Evolutionary conservation across 2,888 invertebrate genomes (phyloP), one percentile per base, ranked within the genome.

Genomic region (Arctia plantaginis): DNA sequence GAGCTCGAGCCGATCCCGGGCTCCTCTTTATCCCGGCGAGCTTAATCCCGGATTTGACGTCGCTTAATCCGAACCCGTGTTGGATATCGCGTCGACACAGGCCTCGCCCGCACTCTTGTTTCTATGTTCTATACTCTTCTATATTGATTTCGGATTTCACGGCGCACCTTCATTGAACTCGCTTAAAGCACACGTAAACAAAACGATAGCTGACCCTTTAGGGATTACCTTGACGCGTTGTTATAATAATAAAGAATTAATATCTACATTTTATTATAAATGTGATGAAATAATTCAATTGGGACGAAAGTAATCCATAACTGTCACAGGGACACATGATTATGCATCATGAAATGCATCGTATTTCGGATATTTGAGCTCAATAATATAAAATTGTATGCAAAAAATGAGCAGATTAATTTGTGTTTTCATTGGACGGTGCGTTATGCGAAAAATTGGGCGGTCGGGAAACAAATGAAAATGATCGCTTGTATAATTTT

Each of bases 61-160:
- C 94, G 94, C 95, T 96, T 96, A 97, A 96, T 97, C 97, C 96
- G 95, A 90, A 96, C 96, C 96, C 96, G 96, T 96, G 96, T 96
- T 95, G 96, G 96, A 96, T 96, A 96, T 96, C 96, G 96, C 96
- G 96, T 94, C 95, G 94, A 93, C 95, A 95, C 95, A 95, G 93
- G 91, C 92, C 90, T 91, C 92, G 88, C 88, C 90, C 92, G 90
- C 90, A 90, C 93, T 91, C 90, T 88, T 89, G 91, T 90, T 87
- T 87, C 89, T 90, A 89, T 88, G 85, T 86, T 86, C 88, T 90
- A 89, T 88, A 86, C 86, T 86, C 86, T 83, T 81, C 84, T 92
- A 89, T 94, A 95, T 93, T 92, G 94, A 94, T 93, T 94, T 91
- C 86, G 89, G 89, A 91, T 92, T 94, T 91, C 85, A 90, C 85